phyloP scores from a whole-genome alignment of 2,888 invertebrate species.

The Macrophya alboannulata region DNA sequence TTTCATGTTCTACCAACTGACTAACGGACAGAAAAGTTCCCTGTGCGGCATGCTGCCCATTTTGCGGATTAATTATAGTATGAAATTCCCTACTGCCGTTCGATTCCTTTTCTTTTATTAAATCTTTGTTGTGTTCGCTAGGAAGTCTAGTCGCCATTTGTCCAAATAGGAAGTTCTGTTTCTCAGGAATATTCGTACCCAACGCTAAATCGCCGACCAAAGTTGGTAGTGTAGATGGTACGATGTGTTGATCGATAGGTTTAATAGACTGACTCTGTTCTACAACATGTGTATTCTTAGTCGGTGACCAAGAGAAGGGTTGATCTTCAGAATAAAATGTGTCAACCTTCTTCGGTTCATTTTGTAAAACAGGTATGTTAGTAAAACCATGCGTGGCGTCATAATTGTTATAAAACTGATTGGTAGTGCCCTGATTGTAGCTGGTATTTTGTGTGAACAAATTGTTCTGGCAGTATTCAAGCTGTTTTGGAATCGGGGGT shows the following conservation, averaged over 20 bases:
- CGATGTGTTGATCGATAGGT: slow-evolving; percentile 76
- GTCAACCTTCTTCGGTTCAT: slow-evolving; percentile 73
- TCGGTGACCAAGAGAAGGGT: slow-evolving; percentile 83
- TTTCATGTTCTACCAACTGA: slow-evolving; percentile 84
- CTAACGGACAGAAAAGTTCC: slow-evolving; percentile 84
- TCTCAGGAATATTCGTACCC: slow-evolving; percentile 76
- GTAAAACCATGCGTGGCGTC: slow-evolving; percentile 76
- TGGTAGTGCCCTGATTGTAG: slow-evolving; percentile 74
- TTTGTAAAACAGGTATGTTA: slow-evolving; percentile 74
- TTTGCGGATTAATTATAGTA: slow-evolving; percentile 75
- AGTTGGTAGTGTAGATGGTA: slow-evolving; percentile 83
- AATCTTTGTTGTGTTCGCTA: slow-evolving; percentile 69
- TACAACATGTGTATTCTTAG: slow-evolving; percentile 80
- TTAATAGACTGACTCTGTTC: slow-evolving; percentile 74
- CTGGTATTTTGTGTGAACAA: slow-evolving; percentile 75
- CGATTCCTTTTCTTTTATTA: slow-evolving; percentile 72
- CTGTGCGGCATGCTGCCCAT: slow-evolving; percentile 75
- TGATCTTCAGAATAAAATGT: slow-evolving; percentile 79
- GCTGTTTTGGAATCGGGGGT: slow-evolving; percentile 80
- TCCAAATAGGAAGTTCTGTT: slow-evolving; percentile 75
- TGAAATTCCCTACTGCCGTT: slow-evolving; percentile 73
- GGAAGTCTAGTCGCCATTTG: slow-evolving; percentile 67
- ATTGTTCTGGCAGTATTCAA: slow-evolving; percentile 78
- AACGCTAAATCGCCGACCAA: slow-evolving; percentile 84
- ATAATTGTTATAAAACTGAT: slow-evolving; percentile 79